phyloP scores from a whole-genome alignment of 2,888 invertebrate species.

The Drosophila lutescens region DNA sequence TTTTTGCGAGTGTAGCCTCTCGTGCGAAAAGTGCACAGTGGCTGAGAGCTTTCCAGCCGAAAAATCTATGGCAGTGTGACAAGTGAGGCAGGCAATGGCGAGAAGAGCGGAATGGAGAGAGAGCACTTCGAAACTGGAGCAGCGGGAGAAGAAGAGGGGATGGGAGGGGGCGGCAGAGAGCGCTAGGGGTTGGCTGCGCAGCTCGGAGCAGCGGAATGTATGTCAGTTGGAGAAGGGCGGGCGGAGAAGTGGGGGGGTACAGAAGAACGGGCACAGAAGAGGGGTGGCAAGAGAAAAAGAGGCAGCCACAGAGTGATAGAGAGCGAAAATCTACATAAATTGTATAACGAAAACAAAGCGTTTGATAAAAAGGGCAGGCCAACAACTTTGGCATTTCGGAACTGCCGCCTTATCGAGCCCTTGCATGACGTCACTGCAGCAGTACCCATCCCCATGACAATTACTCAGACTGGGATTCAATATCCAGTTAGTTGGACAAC shows the following conservation, averaged over 20 bases:
- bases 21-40: slow-evolving; percentile 35
- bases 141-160: slow-evolving; percentile 22
- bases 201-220: slow-evolving; percentile 33
- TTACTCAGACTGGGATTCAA: slow-evolving; percentile 50
- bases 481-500: slow-evolving; percentile 36
- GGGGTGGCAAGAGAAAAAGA: slow-evolving; percentile 5
- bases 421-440: slow-evolving; percentile 61
- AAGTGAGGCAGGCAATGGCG: slow-evolving; percentile 69
- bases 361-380: slow-evolving; percentile 48
- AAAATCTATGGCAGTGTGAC: slow-evolving; percentile 81
- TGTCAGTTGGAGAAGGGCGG: slow-evolving; percentile 26
- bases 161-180: too few relatives aligned
- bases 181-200: slow-evolving; percentile 36
- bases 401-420: slow-evolving; percentile 52
- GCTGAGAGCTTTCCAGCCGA: slow-evolving; percentile 63
- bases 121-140: slow-evolving; percentile 75
- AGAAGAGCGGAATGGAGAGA: slow-evolving; percentile 37
- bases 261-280: slow-evolving; percentile 1
- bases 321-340: slow-evolving; percentile 64
- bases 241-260: neutral
- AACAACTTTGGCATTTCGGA: slow-evolving; percentile 45
- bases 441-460: slow-evolving; percentile 40
- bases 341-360: slow-evolving; percentile 66
- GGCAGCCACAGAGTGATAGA: slow-evolving; percentile 3
- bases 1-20: neutral